Evolutionary conservation across 2,888 invertebrate genomes (phyloP).

Genomic region (Cheilosia variabilis): DNA sequence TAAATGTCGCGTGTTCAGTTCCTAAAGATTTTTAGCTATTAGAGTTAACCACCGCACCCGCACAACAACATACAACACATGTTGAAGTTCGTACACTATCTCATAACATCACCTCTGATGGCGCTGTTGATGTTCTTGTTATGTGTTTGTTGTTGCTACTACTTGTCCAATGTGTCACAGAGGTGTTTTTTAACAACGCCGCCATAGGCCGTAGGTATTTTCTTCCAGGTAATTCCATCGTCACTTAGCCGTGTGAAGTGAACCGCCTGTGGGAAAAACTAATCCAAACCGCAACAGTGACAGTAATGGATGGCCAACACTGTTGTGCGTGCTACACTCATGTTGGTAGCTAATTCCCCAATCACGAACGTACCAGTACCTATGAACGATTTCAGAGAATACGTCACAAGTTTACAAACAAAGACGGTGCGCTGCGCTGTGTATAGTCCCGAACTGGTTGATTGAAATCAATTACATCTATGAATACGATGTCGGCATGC

Average conservation of each 20-base stretch:
- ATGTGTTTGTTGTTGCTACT: conserved; percentile 11
- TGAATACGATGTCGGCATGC: conserved; percentile 37
- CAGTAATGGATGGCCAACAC: conserved; percentile 6
- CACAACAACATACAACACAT: conserved; percentile 48
- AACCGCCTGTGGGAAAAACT: conserved; percentile 36
- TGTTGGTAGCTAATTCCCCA: conserved; percentile 14
- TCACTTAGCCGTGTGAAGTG: conserved; percentile 33
- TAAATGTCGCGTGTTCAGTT: conserved; percentile 69
- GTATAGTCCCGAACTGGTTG: conserved; percentile 35
- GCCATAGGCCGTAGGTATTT: conserved; percentile 4
- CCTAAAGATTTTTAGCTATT: conserved; percentile 51
- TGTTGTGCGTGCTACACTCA: background rate
- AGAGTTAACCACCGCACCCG: conserved; percentile 35
- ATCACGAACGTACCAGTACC: conserved; percentile 9
- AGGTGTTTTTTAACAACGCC: conserved; percentile 58
- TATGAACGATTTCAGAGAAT: conserved; percentile 11
- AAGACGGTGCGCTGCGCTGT: too few relatives aligned
- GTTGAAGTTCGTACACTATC: conserved; percentile 28
- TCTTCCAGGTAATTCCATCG: conserved; percentile 43
- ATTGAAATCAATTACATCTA: conserved; percentile 61
- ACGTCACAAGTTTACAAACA: background rate
- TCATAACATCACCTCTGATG: conserved; percentile 35
- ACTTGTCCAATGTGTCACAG: conserved; percentile 31
- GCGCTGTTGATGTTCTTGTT: conserved; percentile 11
- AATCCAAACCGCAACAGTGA: conserved; percentile 13